Evolutionary conservation across 2,113 vertebrate species (phyloP), one percentile per base, ranked within the genome.

Genomic region (Equus przewalskii): DNA sequence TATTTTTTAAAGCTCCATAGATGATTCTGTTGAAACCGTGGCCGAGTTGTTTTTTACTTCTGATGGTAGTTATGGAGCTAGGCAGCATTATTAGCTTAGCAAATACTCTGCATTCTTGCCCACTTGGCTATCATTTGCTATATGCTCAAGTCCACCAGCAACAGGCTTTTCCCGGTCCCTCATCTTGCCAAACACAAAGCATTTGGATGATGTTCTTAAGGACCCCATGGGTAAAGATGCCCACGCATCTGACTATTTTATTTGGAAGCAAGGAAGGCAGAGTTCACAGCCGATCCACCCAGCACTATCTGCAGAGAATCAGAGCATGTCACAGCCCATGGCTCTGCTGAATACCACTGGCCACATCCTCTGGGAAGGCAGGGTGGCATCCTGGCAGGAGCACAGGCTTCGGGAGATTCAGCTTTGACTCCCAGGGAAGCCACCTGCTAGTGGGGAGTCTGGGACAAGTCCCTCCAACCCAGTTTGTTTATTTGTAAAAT

Each of bases 21-120:
- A 58, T 91, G 82, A 92, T 80, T 91, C 67, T 76, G 46, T 60
- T 86, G 73, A 93, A 98, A 96, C 33, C 67, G 54, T 67, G 76
- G 60, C 46, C 46, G 41, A 18, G 44, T 44, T 67, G 13, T 91
- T 82, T 65, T 51, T 65, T 80, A 33, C 51, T 85, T 94, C 84
- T 33, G 36, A 49, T 28, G 22, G 51, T 26, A 19, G 62, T 69
- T 75, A 73, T 12, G 30, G 51, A 80, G 51, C 16, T 1, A 73
- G 56, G 49, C 22, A 24, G 21, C 33, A 26, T 36, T 46, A 30
- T 73, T 60, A 44, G 36, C 81, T 91, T 15, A 82, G 91, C 36
- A 89, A 69, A 83, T 44, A 51, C 22, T 62, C 78, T n/a, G 21
- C 41, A 16, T 30, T 58, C 67, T 75, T 22, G 24, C 22, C 44